phyloP scores from a whole-genome alignment of 2,113 vertebrate species.

The Pseudonaja textilis region DNA sequence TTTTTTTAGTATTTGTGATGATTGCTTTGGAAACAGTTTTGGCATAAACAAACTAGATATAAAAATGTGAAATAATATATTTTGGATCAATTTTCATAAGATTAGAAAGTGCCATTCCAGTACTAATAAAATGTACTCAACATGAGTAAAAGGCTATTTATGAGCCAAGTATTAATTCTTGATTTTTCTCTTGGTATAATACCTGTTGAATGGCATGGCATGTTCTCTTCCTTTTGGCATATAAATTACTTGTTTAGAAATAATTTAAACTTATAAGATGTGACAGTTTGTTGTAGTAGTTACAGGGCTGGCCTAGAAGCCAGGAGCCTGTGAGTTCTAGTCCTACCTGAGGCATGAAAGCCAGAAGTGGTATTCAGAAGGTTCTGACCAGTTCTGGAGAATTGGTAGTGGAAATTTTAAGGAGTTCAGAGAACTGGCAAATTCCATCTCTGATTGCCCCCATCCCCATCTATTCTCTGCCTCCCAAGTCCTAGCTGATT shows the following conservation, averaged over 20 bases:
- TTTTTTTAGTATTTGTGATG: neutral
- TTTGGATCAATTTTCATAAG: neutral
- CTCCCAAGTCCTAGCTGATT: too few species aligned
- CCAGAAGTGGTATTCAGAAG: too few species aligned
- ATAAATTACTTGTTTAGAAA: neutral
- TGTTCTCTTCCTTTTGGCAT: neutral
- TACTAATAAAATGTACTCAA: neutral
- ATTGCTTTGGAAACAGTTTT: neutral
- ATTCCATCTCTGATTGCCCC: too few species aligned
- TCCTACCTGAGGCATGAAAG: neutral
- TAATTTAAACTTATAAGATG: neutral
- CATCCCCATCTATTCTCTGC: too few species aligned
- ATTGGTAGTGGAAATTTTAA: too few species aligned
- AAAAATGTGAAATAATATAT: neutral
- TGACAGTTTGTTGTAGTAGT: neutral
- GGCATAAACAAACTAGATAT: neutral
- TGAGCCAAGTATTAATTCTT: neutral
- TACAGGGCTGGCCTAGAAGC: too few species aligned
- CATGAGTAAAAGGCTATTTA: neutral
- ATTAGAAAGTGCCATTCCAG: neutral
- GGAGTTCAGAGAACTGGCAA: too few species aligned
- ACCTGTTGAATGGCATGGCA: neutral
- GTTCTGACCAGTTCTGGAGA: too few species aligned
- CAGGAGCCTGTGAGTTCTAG: neutral
- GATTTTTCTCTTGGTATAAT: neutral